A percentile compares a stretch with the other conserved stretches of the same genome.
phyloP scores from a whole-genome alignment of 2,888 invertebrate species.

The Cantharis rustica region DNA sequence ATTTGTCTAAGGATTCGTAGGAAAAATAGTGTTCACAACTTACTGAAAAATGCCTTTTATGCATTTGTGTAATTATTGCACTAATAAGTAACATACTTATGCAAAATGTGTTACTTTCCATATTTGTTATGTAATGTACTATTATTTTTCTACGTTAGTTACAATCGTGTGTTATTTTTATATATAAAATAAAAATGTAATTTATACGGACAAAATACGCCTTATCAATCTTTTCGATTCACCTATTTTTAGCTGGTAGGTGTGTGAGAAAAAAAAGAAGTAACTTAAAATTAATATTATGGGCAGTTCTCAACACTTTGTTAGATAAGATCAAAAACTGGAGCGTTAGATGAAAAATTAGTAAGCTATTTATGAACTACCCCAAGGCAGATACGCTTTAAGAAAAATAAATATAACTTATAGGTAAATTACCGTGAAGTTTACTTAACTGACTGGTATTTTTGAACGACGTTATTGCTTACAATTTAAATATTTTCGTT shows the following conservation, averaged over 20 bases:
- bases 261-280: not conserved
- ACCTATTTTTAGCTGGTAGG: not conserved
- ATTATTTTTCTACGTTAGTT: not conserved
- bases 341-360: not conserved
- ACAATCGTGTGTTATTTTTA: not conserved
- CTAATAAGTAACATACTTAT: too few species aligned
- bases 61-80: too few species aligned
- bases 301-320: not conserved
- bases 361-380: conserved; percentile 22
- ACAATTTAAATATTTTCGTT: not conserved
- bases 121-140: too few species aligned
- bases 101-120: too few species aligned
- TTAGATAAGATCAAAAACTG: not conserved
- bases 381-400: not conserved
- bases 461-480: not conserved
- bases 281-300: not conserved
- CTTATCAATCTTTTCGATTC: not conserved
- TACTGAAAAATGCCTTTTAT: too few species aligned
- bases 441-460: not conserved
- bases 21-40: too few species aligned
- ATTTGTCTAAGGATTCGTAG: too few species aligned
- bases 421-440: conserved; percentile 7
- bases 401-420: conserved; percentile 13
- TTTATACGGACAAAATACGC: not conserved
- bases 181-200: not conserved